Base-by-base conservation (phyloP, 2,888 invertebrate species). In the Therioaphis trifolii region DNA sequence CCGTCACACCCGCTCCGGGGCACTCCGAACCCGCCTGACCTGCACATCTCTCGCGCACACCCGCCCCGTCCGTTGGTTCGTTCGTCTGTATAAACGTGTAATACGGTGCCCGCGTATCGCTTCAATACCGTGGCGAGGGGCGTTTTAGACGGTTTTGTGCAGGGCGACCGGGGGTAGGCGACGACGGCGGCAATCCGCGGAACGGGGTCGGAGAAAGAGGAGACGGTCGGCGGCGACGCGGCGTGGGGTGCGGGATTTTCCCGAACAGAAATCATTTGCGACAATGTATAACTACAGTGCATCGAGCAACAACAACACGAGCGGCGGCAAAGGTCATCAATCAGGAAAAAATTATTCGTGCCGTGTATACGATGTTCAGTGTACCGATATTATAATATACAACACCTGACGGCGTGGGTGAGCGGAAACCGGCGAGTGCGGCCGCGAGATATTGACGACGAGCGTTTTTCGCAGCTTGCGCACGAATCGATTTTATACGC, bases 281-380 rank as follows among this genome's bases (percentile, higher is more conserved):
- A 80, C 80, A 72, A 46, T 27, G 63, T 63, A 4, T 66, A n/a
- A 49, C n/a, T 3, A 27, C 29, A 12, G 63, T 1, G 29, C 27
- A 7, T 21, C 63, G 29, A 72, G 21, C 43, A 24, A 68, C 68
- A 43, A 27, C 61, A 40, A 52, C 74, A 74, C 24, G 40, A 27
- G n/a, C 77, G 61, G 27, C 27, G 58, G 46, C 69, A 58, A 71
- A 80, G 79, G 79, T 80, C 79, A 80, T 80, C 79, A 80, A 80
- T 80, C 79, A 80, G 71, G 15, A 29, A 80, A 80, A 80, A 71
- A 80, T 80, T 78, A 68, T 78, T 66, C 68, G 15, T 66, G 35
- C 27, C 12, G 27, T 24, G 4, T 3, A 18, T 29, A 24, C n/a
- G n/a, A n/a, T n/a, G n/a, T n/a, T n/a, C n/a, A 24, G 11, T 21